Base-by-base conservation (phyloP, 2,113 vertebrate species). In the Burhinus bistriatus region DNA sequence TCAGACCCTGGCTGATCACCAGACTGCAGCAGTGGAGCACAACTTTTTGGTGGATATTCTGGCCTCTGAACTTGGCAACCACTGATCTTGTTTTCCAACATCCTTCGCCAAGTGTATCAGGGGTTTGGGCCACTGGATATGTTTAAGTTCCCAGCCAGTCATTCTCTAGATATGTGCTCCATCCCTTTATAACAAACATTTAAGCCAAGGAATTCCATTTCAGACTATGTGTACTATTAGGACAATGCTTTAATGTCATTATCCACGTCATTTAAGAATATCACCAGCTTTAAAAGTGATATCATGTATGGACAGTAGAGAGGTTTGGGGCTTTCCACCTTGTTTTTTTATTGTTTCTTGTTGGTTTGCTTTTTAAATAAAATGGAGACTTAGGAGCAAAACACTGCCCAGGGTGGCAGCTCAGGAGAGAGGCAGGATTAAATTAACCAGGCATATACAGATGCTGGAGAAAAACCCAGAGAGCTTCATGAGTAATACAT, bases 201-300 rank as follows among this genome's bases (percentile, higher is more conserved):
- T 87, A 83, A 25, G 32, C n/a, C 54, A 77, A 79, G 84, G 68
- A 89, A 86, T 84, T 82, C 36, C 20, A 62, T 70, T 85, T 94
- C 79, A 90, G 61, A 79, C 32, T 85, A 62, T 7, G 21, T 3
- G 32, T 61, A 87, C 64, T 69, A 59, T 34, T 94, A 87, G 87
- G 93, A 96, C 82, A 96, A 85, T 51, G 91, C 64, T 84, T 83
- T 62, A 38, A 82, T 11, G 22, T 38, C 51, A 82, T 29, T 76
- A 68, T 87, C 96, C 85, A 85, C 13, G 81, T 95, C 81, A 84
- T 85, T 91, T 85, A 51, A 93, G 89, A 94, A 2, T 61, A 93
- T 42, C 51, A 93, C 58, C 88, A 90, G 70, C 79, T 96, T 91
- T 68, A 80, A 71, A 86, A 92, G 45, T 80, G 45, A 78, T 30